phyloP scores from a whole-genome alignment of 2,888 invertebrate genomes.

The Bombyx huttoni region DNA sequence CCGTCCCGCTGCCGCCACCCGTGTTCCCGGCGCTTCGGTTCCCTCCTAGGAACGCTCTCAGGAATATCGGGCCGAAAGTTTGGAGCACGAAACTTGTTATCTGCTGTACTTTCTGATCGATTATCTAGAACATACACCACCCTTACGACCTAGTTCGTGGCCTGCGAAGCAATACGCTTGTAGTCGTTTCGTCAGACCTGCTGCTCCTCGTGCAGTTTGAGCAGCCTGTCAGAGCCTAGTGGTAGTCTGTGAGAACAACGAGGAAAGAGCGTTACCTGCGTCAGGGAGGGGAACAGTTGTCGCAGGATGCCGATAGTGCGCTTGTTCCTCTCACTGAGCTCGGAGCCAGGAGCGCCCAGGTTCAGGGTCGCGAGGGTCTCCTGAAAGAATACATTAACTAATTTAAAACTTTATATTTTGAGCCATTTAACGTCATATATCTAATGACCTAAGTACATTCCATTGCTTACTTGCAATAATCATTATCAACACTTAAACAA shows the following conservation, averaged over 20 bases:
- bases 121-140: constrained; percentile 73
- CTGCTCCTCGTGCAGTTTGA: background rate
- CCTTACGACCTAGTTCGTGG: constrained; percentile 25
- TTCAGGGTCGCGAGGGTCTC: constrained; percentile 78
- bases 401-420: background rate
- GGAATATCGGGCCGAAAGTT: constrained; percentile 81
- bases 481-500: no score
- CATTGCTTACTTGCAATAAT: no score
- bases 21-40: constrained; percentile 51
- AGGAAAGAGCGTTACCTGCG: constrained; percentile 72
- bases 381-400: constrained; percentile 42
- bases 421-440: no score
- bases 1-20: constrained; percentile 48
- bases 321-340: constrained; percentile 80
- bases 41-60: constrained; percentile 73
- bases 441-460: no score
- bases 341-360: constrained; percentile 76
- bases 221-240: background rate
- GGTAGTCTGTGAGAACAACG: background rate
- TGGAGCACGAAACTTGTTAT: constrained; percentile 81
- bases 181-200: constrained; percentile 5
- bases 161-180: constrained; percentile 11
- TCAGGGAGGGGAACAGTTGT: constrained; percentile 80
- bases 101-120: constrained; percentile 84
- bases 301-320: constrained; percentile 83